Percentiles rank a stretch among this genome's conserved stretches.
phyloP scores from a whole-genome alignment of 2,797 vertebrate species.

The Phyllotis vaccarum region DNA sequence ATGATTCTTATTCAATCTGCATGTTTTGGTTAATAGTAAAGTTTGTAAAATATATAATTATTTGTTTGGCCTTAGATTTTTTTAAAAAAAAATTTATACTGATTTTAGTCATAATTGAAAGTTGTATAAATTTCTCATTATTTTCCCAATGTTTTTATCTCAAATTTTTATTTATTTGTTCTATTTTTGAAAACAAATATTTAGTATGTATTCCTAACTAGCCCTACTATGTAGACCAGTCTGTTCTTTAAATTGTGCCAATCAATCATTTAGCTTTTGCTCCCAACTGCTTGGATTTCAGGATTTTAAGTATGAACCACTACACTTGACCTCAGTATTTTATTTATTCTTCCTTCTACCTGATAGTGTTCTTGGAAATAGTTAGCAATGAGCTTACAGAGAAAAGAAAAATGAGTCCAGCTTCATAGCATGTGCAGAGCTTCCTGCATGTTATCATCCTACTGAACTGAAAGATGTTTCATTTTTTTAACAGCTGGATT shows the following conservation, averaged over 20 bases:
- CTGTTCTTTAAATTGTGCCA: background rate
- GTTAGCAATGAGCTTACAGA: background rate
- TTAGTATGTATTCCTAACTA: background rate
- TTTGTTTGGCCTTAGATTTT: background rate
- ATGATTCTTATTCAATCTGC: background rate
- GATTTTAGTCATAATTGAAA: background rate
- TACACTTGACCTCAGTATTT: background rate
- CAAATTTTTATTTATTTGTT: background rate
- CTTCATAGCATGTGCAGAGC: background rate
- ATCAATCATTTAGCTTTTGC: too few relatives aligned
- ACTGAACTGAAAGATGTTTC: background rate
- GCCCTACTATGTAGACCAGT: background rate
- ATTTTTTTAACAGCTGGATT: constrained; percentile 21
- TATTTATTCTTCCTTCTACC: background rate
- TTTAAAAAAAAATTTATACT: background rate
- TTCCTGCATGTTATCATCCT: background rate
- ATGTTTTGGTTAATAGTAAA: background rate
- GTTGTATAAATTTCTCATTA: constrained; percentile 31
- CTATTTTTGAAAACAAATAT: background rate
- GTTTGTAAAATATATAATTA: background rate
- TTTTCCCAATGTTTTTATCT: constrained; percentile 38
- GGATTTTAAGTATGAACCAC: background rate
- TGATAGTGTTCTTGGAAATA: background rate
- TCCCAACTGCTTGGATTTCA: background rate
- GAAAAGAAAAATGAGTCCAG: background rate